Evolutionary conservation across 2,888 invertebrate genomes (phyloP).

Genomic region (Eledone cirrhosa): DNA sequence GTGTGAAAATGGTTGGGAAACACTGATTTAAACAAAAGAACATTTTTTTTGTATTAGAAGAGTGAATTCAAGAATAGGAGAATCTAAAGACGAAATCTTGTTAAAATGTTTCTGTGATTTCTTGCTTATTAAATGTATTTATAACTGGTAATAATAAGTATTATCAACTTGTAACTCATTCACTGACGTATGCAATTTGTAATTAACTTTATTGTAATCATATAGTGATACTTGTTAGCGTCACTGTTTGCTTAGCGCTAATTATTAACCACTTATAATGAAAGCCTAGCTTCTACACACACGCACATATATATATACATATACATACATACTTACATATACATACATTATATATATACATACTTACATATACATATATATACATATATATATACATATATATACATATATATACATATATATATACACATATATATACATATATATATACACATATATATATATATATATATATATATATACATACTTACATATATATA

Average conservation of each 20-base stretch:
- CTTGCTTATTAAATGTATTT: background rate
- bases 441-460: background rate
- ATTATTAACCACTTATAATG: too few relatives aligned
- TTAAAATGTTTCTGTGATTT: too few relatives aligned
- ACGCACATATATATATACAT: background rate
- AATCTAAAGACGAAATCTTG: too few relatives aligned
- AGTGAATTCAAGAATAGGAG: too few relatives aligned
- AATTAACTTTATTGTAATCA: background rate
- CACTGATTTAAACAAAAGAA: too few relatives aligned
- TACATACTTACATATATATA: background rate
- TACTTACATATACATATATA: background rate
- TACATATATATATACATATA: background rate
- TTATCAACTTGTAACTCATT: background rate
- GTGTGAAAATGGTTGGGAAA: too few relatives aligned
- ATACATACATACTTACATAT: background rate
- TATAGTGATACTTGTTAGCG: background rate
- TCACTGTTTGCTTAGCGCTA: too few relatives aligned
- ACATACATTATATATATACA: too few relatives aligned
- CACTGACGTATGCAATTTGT: background rate
- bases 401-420: background rate
- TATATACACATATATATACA: background rate
- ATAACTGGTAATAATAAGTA: background rate
- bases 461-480: background rate
- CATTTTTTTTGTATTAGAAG: too few relatives aligned
- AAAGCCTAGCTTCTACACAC: too few relatives aligned